These are phyloP conservation scores for Scaptodrosophila lebanonensis DNA, from an alignment of 1,140 invertebrate genomes.

Conservation along the genomic window DNA sequence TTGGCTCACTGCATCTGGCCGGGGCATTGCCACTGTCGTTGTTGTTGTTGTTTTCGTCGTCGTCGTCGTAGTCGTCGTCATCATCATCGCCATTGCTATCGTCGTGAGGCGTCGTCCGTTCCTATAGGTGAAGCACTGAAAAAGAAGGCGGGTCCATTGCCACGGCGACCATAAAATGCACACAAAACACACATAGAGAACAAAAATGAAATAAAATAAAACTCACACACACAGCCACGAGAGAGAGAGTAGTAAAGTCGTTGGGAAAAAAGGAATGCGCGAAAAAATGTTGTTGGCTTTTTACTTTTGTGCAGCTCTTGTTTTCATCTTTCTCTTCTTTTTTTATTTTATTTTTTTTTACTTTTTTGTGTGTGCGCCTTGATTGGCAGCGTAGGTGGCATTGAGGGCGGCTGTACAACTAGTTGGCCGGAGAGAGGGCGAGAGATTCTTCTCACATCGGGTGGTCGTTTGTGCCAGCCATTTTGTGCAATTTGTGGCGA, in stretches of 20 bases:
- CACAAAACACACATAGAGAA: slow-evolving; percentile 25
- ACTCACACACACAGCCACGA: slow-evolving; percentile 11
- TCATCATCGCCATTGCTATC: background rate
- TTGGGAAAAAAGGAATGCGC: slow-evolving; percentile 16
- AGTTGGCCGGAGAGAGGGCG: too few species aligned
- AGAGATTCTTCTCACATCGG: background rate
- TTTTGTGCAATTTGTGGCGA: slow-evolving; percentile 65
- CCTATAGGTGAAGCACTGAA: slow-evolving; percentile 61
- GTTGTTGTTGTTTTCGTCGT: too few species aligned
- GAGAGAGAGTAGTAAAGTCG: slow-evolving; percentile 24
- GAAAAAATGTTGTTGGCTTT: slow-evolving; percentile 29
- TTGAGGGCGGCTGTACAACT: too few species aligned
- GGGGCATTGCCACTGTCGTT: slow-evolving; percentile 22
- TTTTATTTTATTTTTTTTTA: slow-evolving; percentile 5
- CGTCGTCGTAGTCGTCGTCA: too few species aligned
- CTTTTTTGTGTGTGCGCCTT: too few species aligned
- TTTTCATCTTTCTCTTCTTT: too few species aligned
- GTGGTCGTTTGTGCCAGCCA: slow-evolving; percentile 49
- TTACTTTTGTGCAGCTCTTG: slow-evolving; percentile 2
- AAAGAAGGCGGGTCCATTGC: slow-evolving; percentile 74
- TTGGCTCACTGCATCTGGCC: slow-evolving; percentile 32
- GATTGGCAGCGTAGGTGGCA: too few species aligned
- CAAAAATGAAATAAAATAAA: slow-evolving; percentile 22
- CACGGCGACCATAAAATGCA: slow-evolving; percentile 62
- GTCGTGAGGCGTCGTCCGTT: slow-evolving; percentile 44